Evolutionary conservation across 2,113 vertebrate genomes (phyloP).

Genomic region (Pongo pygmaeus): DNA sequence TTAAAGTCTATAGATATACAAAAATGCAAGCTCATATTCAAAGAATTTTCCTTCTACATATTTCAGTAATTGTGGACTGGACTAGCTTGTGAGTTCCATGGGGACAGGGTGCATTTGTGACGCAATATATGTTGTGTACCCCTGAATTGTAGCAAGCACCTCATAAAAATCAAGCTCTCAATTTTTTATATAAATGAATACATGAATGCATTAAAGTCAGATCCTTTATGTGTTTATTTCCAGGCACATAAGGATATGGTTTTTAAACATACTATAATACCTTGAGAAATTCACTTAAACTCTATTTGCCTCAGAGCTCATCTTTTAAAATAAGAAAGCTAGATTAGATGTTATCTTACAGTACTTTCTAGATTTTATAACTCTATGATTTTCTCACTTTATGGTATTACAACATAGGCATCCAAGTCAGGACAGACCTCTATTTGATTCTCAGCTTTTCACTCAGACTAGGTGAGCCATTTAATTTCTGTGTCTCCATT

Average conservation of each 20-base stretch:
- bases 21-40: not conserved
- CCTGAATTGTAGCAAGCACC: not conserved
- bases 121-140: not conserved
- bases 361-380: not conserved
- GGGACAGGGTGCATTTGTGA: not conserved
- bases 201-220: not conserved
- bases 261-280: not conserved
- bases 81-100: not conserved
- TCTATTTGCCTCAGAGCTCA: not conserved
- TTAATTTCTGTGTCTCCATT: constrained; percentile 2
- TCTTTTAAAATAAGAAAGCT: constrained; percentile 23
- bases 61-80: not conserved
- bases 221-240: constrained; percentile 1
- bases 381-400: not conserved
- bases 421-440: not conserved
- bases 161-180: not conserved
- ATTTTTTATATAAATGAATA: not conserved
- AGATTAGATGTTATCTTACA: not conserved
- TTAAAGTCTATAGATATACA: not conserved
- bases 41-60: constrained; percentile 17
- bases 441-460: not conserved
- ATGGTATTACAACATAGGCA: not conserved
- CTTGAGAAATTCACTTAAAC: constrained; percentile 37
- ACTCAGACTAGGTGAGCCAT: not conserved
- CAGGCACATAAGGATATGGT: not conserved